Conservation (phyloP, 2,888 invertebrate species). For the Dasypolia templi region DNA sequence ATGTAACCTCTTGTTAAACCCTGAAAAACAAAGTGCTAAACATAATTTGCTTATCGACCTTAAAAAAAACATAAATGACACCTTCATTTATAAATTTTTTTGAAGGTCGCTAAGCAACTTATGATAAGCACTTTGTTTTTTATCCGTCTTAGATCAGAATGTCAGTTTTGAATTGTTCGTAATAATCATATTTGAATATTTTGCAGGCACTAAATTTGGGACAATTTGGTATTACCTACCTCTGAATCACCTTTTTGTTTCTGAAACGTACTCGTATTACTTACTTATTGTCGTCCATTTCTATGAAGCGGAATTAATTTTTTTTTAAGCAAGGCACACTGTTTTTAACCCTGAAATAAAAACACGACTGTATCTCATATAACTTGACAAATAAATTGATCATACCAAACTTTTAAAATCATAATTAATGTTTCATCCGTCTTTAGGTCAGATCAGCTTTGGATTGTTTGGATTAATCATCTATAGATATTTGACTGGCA, state of each 20-base stretch:
- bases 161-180: constrained; percentile 66
- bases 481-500: not conserved
- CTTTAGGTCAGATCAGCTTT: constrained; percentile 63
- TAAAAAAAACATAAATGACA: too few relatives aligned
- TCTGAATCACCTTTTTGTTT: not conserved
- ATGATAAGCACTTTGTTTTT: too few relatives aligned
- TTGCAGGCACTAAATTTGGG: not conserved
- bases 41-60: too few relatives aligned
- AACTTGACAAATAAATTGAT: not conserved
- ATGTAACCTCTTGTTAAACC: not conserved
- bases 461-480: constrained; percentile 65
- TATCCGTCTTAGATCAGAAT: constrained; percentile 47
- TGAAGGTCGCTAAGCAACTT: too few relatives aligned
- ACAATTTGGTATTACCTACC: not conserved
- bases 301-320: not conserved
- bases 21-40: not conserved
- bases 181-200: constrained; percentile 46
- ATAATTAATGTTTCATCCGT: constrained; percentile 39
- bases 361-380: not conserved
- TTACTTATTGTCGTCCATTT: not conserved
- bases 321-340: not conserved
- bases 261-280: not conserved
- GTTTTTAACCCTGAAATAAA: constrained; percentile 5
- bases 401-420: constrained; percentile 7
- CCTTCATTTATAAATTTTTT: too few relatives aligned